Evolutionary conservation across 2,113 vertebrate genomes (phyloP), one percentile per base, ranked within the genome.

Genomic region (Pedionomus torquatus): DNA sequence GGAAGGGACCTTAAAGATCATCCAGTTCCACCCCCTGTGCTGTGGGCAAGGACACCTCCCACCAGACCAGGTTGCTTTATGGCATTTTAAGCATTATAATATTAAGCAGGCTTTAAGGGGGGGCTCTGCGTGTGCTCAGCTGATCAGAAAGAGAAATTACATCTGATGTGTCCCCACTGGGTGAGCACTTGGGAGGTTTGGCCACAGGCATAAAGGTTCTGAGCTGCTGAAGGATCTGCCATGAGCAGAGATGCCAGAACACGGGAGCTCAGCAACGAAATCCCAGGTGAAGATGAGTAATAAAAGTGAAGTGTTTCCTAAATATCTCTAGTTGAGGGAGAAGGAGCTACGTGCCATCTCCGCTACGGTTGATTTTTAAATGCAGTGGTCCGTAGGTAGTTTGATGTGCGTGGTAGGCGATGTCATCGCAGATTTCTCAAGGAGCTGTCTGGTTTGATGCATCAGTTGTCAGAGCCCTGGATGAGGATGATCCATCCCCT

Each of bases 271-370:
- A 18, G 63, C 25, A 6, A 11, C 14, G 66, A 66, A 83, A 83
- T 23, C 82, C 64, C 2, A 23, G 0, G 0, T 0, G 5, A n/a
- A 13, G 61, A 43, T 41, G 33, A 70, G 65, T 2, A 13, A 33
- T 2, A 15, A 33, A 51, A 82, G 7, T 58, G 37, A 20, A 54
- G 9, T 1, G 7, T 61, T 85, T 68, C 65, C 0, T 2, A 20
- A 31, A 14, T 26, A 9, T 9, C 37, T 13, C 19, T n/a, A 13
- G 10, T 41, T 55, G 28, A 0, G 37, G 70, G 44, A 52, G 37
- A 33, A 19, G 1, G 1, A 65, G 7, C 25, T 1, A 13, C 10
- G 39, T 60, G 68, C 7, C 13, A 44, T 31, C 8, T 35, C 49
- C 44, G 33, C 17, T 39, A 2, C 2, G 39, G 6, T 41, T 2